A percentile compares a stretch with the other conserved stretches of the same genome.
Conservation (phyloP, 2,888 invertebrate genomes). For the Rhimphoctona megacephalus region DNA sequence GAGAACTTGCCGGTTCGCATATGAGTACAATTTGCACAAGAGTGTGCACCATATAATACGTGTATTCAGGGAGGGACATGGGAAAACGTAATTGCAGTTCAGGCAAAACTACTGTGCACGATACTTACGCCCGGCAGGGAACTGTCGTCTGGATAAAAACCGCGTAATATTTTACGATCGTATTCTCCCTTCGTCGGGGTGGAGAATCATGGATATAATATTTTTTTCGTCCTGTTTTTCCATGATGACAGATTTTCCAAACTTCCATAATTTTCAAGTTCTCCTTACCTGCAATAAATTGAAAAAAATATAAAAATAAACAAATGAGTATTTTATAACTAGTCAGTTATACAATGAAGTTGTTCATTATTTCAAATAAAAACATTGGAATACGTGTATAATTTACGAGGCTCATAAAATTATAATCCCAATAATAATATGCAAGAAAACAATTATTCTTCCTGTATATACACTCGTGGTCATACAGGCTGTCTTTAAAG, state of each 20-base stretch:
- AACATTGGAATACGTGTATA: not conserved
- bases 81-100: slow-evolving; percentile 48
- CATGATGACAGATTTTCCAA: slow-evolving; percentile 16
- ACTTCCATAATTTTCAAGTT: not conserved
- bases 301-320: slow-evolving; percentile 40
- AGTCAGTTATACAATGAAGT: not conserved
- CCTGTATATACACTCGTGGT: not conserved
- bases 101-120: slow-evolving; percentile 15
- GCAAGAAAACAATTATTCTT: slow-evolving; percentile 30
- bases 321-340: slow-evolving; percentile 23
- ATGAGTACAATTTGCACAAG: slow-evolving; percentile 9
- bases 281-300: slow-evolving; percentile 70
- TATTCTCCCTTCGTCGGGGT: not conserved
- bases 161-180: slow-evolving; percentile 54
- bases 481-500: not conserved
- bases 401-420: slow-evolving; percentile 12
- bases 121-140: slow-evolving; percentile 50
- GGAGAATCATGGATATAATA: not conserved
- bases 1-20: not conserved
- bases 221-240: slow-evolving; percentile 38
- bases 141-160: slow-evolving; percentile 44
- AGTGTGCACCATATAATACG: not conserved
- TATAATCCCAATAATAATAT: slow-evolving; percentile 18
- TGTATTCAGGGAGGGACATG: slow-evolving; percentile 34
- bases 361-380: slow-evolving; percentile 7